phyloP scores from a whole-genome alignment of 2,797 vertebrate species.

The Thalassophryne amazonica region DNA sequence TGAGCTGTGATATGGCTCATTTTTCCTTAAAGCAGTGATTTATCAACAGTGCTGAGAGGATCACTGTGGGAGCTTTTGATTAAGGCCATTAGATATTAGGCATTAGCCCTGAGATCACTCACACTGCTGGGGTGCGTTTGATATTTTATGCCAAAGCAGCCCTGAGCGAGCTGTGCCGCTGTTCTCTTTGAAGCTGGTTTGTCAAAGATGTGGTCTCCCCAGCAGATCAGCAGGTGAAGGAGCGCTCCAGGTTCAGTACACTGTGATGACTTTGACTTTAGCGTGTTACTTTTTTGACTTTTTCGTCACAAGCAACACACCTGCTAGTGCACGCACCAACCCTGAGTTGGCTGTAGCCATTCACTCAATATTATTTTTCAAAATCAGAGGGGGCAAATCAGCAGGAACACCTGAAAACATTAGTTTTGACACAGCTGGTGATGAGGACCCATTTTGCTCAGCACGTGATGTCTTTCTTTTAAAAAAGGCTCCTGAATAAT shows the following conservation, averaged over 20 bases:
- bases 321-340: too few species aligned
- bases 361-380: too few species aligned
- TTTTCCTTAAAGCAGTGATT: slow-evolving; percentile 61
- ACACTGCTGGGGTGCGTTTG: slow-evolving; percentile 38
- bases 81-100: slow-evolving; percentile 62
- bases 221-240: slow-evolving; percentile 11
- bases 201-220: slow-evolving; percentile 28
- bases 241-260: slow-evolving; percentile 23
- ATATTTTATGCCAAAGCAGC: slow-evolving; percentile 27
- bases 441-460: too few species aligned
- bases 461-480: too few species aligned
- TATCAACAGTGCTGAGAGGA: slow-evolving; percentile 52
- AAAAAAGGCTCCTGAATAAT: too few species aligned
- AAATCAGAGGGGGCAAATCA: too few species aligned
- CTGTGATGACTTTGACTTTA: slow-evolving; percentile 19
- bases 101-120: slow-evolving; percentile 57
- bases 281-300: background rate
- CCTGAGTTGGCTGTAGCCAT: too few species aligned
- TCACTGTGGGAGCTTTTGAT: slow-evolving; percentile 55
- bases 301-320: too few species aligned
- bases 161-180: slow-evolving; percentile 14
- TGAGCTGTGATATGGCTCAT: slow-evolving; percentile 38
- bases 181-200: slow-evolving; percentile 25
- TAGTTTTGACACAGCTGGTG: too few species aligned
- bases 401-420: too few species aligned